A percentile compares a stretch with the other conserved stretches of the same genome.
phyloP scores from a whole-genome alignment of 2,888 invertebrate species.

The Sphaerophoria rueppellii region DNA sequence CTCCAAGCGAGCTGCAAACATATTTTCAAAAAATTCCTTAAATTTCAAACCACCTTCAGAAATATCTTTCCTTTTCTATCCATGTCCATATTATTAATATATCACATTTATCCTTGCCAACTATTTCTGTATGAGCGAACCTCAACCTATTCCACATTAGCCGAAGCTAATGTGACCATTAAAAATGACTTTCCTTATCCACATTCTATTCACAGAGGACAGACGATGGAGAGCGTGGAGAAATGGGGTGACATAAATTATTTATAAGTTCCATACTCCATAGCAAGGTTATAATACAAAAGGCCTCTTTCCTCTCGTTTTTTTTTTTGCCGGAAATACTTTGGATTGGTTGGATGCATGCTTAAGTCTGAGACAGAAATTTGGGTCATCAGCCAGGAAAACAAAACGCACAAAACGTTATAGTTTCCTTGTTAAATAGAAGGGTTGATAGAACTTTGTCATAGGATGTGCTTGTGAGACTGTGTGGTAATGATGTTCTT shows the following conservation, averaged over 20 bases:
- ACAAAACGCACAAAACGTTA: conserved; percentile 56
- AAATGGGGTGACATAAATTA: conserved; percentile 61
- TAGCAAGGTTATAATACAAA: conserved; percentile 58
- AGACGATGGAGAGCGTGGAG: neutral
- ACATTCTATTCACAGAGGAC: conserved; percentile 44
- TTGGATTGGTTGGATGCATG: conserved; percentile 59
- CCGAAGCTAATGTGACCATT: conserved; percentile 41
- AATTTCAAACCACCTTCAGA: conserved; percentile 45
- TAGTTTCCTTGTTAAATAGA: conserved; percentile 58
- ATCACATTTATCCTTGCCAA: neutral
- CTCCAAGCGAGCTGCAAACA: conserved; percentile 53
- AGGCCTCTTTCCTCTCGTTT: conserved; percentile 55
- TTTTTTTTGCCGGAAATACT: conserved; percentile 68
- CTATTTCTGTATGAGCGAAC: neutral
- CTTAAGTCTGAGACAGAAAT: conserved; percentile 52
- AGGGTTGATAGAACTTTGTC: conserved; percentile 7
- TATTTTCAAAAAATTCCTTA: conserved; percentile 56
- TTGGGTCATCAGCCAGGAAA: conserved; percentile 58
- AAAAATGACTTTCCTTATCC: conserved; percentile 48
- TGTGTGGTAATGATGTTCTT: no score
- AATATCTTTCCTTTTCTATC: neutral
- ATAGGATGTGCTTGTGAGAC: no score
- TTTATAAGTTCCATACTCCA: conserved; percentile 57
- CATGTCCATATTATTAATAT: neutral
- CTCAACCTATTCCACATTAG: neutral